These are phyloP conservation scores for Coturnix japonica DNA, from an alignment of 2,113 vertebrate species.

Conservation along the genomic window DNA sequence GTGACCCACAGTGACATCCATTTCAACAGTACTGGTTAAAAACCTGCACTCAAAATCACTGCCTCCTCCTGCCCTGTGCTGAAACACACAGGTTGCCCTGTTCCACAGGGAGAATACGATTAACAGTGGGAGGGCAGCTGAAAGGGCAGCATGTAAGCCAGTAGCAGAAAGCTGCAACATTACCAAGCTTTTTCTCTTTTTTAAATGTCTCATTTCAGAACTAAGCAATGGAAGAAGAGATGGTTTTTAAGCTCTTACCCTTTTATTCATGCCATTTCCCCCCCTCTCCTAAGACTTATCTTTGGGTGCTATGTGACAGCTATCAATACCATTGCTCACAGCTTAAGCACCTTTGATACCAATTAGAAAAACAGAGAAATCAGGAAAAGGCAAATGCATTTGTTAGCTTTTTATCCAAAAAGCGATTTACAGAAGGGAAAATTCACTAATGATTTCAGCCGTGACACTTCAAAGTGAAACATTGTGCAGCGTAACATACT, in stretches of 20 bases:
- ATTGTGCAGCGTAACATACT: neutral
- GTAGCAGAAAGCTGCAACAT: neutral
- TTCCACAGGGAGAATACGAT: rapidly evolving
- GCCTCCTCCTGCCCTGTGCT: neutral
- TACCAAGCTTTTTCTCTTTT: neutral
- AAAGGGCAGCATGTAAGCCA: neutral
- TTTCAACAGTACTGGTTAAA: neutral
- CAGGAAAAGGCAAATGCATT: neutral
- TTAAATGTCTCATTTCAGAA: neutral
- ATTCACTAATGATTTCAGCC: neutral
- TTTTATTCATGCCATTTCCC: neutral
- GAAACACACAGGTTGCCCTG: neutral
- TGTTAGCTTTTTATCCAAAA: neutral
- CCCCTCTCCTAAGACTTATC: neutral
- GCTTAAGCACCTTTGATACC: neutral
- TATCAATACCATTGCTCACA: neutral
- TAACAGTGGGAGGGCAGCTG: neutral
- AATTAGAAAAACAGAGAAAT: neutral
- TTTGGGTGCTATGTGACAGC: neutral
- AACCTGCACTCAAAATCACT: neutral
- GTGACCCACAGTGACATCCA: neutral
- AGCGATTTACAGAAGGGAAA: neutral
- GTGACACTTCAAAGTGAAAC: neutral
- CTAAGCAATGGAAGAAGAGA: neutral
- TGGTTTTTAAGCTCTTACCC: neutral